phyloP scores from a whole-genome alignment of 2,888 invertebrate species.

The Acheta domesticus region DNA sequence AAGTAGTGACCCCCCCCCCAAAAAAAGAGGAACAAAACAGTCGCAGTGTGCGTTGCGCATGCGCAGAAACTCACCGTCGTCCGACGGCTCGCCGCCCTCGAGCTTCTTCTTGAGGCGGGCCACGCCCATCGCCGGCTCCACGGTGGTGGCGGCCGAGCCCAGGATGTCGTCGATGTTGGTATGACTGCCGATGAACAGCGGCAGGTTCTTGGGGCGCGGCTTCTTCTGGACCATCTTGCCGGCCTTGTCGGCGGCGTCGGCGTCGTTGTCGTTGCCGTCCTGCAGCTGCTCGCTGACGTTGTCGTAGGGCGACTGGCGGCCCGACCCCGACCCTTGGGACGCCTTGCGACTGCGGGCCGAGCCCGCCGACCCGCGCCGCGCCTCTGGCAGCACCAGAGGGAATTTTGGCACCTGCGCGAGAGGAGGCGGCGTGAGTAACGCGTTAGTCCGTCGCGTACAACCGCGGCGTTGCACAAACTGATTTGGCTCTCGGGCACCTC shows the following conservation, averaged over 20 bases:
- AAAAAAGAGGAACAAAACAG: too few species aligned
- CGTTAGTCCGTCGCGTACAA: too few species aligned
- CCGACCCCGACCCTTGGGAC: constrained; percentile 40
- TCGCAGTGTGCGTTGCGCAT: too few species aligned
- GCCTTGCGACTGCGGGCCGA: constrained; percentile 38
- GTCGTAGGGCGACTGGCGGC: constrained; percentile 67
- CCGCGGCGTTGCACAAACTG: too few species aligned
- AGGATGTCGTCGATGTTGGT: constrained; percentile 87
- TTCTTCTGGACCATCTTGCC: neutral
- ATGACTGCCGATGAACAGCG: constrained; percentile 75
- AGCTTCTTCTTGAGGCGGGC: constrained; percentile 23
- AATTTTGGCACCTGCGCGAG: constrained; percentile 32
- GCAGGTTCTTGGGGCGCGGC: constrained; percentile 47
- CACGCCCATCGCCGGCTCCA: constrained; percentile 33
- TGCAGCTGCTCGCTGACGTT: constrained; percentile 52
- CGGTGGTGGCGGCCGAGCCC: constrained; percentile 51
- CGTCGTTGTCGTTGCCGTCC: constrained; percentile 57
- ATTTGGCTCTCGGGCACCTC: too few species aligned
- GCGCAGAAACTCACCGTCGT: neutral
- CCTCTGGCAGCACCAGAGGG: constrained; percentile 45
- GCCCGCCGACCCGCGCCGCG: neutral
- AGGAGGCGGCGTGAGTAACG: too few species aligned
- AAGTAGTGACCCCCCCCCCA: too few species aligned
- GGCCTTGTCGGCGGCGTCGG: constrained; percentile 38
- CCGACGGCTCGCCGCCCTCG: neutral